Evolutionary conservation across 2,113 vertebrate genomes (phyloP), one percentile per base, ranked within the genome.

Genomic region (Jaculus jaculus): DNA sequence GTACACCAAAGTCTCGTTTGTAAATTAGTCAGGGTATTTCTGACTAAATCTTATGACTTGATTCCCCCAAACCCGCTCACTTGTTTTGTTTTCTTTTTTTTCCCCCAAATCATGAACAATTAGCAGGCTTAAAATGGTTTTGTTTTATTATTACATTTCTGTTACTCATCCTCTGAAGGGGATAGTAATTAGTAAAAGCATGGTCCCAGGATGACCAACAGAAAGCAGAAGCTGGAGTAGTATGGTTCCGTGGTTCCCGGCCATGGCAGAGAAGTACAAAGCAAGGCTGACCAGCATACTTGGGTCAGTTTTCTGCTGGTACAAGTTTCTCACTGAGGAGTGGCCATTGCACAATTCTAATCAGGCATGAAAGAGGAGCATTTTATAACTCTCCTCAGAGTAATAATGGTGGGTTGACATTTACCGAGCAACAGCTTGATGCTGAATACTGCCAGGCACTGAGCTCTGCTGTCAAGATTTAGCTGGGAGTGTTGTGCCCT

Each of bases 361-460:
- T 93, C 26, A 89, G 34, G 66, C 58, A 42, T 2, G 32, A 90
- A 91, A 61, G 5, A 89, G 75, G 58, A 94, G 72, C 60, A 68
- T 86, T 93, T 94, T 80, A 11, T 89, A 90, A 92, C n/a, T 95
- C 87, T 91, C 72, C 63, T 94, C 74, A 28, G 78, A 26, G 77
- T 79, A 20, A 81, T 81, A 71, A 66, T 77, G 58, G 75, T 65
- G 34, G 42, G 15, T 90, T 92, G 89, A 84, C 74, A 80, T 90
- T 96, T 93, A 81, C 51, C 24, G 86, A 92, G 87, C 78, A 95
- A 72, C 39, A 87, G 39, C 95, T 89, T 85, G 63, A 69, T 96
- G 75, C 78, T 90, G 39, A 93, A 65, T 72, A 47, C 72, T 88
- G 23, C 74, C 92, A 37, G 39, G 51, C 28, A n/a, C 28, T 26